Evolutionary conservation across 2,888 invertebrate genomes (phyloP).

Genomic region (Prosapia bicincta): DNA sequence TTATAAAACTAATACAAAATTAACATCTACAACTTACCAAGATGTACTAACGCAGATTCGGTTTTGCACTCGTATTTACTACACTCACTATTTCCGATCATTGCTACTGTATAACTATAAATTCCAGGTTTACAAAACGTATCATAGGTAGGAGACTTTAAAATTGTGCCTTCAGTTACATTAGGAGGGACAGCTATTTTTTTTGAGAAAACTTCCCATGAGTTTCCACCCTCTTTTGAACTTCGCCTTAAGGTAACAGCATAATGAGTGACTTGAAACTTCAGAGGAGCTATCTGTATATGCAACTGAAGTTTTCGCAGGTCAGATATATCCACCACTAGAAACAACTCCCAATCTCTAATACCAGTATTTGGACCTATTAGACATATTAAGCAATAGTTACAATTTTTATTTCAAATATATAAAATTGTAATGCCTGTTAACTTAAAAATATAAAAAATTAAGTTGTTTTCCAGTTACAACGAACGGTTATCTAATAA

Average conservation of each 20-base stretch:
- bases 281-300: slow-evolving; percentile 28
- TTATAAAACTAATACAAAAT: too few species aligned
- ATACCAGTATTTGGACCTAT: slow-evolving; percentile 9
- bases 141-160: slow-evolving; percentile 11
- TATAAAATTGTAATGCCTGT: too few species aligned
- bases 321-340: slow-evolving; percentile 35
- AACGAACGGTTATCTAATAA: too few species aligned
- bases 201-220: slow-evolving; percentile 18
- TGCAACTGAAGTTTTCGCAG: slow-evolving; percentile 31
- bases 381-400: too few species aligned
- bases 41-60: slow-evolving; percentile 2
- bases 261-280: slow-evolving; percentile 25
- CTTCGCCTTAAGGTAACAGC: slow-evolving; percentile 24
- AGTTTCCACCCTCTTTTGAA: slow-evolving; percentile 21
- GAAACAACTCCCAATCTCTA: slow-evolving; percentile 34
- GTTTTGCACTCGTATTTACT: neutral
- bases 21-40: too few species aligned
- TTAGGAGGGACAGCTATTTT: slow-evolving; percentile 5
- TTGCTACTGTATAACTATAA: slow-evolving; percentile 23
- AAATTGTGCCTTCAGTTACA: neutral
- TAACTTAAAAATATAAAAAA: too few species aligned
- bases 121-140: slow-evolving; percentile 25
- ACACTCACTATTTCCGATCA: slow-evolving; percentile 8
- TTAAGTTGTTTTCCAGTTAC: too few species aligned
- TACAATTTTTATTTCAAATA: too few species aligned